Evolutionary conservation across 2,888 invertebrate species (phyloP).

Genomic region (Caradrina kadenii): DNA sequence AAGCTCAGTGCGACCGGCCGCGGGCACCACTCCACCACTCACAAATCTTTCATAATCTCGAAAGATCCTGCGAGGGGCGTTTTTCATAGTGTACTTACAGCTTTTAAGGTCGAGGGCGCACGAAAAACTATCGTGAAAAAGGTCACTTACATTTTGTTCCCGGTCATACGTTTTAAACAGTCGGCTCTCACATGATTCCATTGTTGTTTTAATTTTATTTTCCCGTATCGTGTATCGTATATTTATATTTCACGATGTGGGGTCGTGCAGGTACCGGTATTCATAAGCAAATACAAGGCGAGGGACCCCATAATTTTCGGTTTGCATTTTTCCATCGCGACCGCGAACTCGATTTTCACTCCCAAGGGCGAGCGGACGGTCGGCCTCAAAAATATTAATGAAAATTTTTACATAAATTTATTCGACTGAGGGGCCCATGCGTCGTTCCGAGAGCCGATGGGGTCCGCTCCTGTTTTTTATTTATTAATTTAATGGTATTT

Average conservation of each 20-base stretch:
- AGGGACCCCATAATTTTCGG: slow-evolving; percentile 90
- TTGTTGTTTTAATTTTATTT: slow-evolving; percentile 83
- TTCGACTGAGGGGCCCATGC: slow-evolving; percentile 88
- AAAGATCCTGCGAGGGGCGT: slow-evolving; percentile 85
- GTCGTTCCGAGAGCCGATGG: slow-evolving; percentile 83
- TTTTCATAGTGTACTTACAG: slow-evolving; percentile 83
- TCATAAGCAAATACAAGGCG: slow-evolving; percentile 90
- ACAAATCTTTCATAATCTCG: slow-evolving; percentile 91
- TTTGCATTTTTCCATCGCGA: slow-evolving; percentile 91
- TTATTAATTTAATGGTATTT: slow-evolving; percentile 91
- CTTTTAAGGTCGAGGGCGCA: slow-evolving; percentile 69
- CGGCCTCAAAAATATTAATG: slow-evolving; percentile 91
- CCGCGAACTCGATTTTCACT: slow-evolving; percentile 90
- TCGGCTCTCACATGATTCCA: slow-evolving; percentile 67
- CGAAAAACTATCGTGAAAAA: slow-evolving; percentile 71
- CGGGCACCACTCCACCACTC: slow-evolving; percentile 85
- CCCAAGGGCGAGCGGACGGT: slow-evolving; percentile 89
- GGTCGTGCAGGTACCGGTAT: slow-evolving; percentile 81
- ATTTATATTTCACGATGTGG: slow-evolving; percentile 81
- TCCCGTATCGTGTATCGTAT: slow-evolving; percentile 78
- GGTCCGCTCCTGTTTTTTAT: slow-evolving; percentile 89
- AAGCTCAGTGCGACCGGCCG: slow-evolving; percentile 86
- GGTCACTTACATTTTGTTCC: slow-evolving; percentile 64
- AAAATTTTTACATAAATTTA: slow-evolving; percentile 91
- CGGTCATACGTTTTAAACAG: slow-evolving; percentile 67